Conservation (phyloP, 53 echinoderm and acorn worm species). For the Astropecten irregularis region DNA sequence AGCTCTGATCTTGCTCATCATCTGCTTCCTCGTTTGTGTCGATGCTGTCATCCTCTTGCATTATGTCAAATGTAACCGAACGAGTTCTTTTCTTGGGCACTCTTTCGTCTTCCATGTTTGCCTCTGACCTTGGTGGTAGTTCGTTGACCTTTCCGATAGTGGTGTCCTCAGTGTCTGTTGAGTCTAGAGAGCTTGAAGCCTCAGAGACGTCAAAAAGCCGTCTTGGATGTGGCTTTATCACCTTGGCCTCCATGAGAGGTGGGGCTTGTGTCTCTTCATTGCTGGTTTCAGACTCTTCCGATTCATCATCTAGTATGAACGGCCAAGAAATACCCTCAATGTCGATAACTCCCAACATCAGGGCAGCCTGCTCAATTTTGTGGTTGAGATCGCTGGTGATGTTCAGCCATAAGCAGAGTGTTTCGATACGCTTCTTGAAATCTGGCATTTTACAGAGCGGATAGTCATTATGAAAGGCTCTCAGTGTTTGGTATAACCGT, state of each 20-base stretch:
- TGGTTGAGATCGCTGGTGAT: slow-evolving; percentile 86
- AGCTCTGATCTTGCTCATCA: slow-evolving; percentile 23
- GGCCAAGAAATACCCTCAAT: slow-evolving; percentile 85
- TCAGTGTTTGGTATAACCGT: slow-evolving; percentile 74
- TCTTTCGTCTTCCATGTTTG: slow-evolving; percentile 8
- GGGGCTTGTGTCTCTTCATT: background rate
- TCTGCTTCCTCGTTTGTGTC: slow-evolving; percentile 7
- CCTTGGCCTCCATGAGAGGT: background rate
- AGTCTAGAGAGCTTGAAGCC: slow-evolving; percentile 41
- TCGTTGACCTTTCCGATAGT: background rate
- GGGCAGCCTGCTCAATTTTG: slow-evolving; percentile 71
- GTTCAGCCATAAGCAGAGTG: slow-evolving; percentile 89
- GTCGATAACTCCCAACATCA: slow-evolving; percentile 82
- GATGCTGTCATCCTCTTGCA: background rate
- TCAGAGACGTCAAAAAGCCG: slow-evolving; percentile 48
- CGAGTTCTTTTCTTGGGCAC: slow-evolving; percentile 33
- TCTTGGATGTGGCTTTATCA: slow-evolving; percentile 40
- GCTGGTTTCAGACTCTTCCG: slow-evolving; percentile 25
- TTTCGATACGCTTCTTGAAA: slow-evolving; percentile 69
- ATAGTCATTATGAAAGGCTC: slow-evolving; percentile 73
- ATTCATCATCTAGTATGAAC: slow-evolving; percentile 50
- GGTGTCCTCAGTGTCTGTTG: slow-evolving; percentile 38
- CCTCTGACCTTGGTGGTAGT: background rate
- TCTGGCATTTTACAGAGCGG: slow-evolving; percentile 49
- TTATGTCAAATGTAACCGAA: slow-evolving; percentile 74